phyloP scores from a whole-genome alignment of 2,888 invertebrate species.

The Drosophila nigritarsus region DNA sequence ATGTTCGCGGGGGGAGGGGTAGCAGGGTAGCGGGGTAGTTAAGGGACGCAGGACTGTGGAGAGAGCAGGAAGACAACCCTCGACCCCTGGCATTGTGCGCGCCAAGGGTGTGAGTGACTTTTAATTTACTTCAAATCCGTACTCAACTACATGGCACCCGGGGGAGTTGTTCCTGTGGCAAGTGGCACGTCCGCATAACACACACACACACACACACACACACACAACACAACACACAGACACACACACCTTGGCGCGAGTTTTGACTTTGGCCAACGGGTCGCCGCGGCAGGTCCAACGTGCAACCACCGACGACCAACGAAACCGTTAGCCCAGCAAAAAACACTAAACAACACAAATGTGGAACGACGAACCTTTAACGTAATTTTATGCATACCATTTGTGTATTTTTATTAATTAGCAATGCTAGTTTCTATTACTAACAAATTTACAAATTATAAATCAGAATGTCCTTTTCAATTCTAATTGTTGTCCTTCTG shows the following conservation, averaged over 20 bases:
- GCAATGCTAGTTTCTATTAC: neutral
- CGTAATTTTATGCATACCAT: neutral
- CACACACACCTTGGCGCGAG: conserved; percentile 34
- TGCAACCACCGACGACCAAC: conserved; percentile 34
- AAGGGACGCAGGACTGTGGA: neutral
- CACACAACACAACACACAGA: too few species aligned
- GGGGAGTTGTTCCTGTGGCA: conserved; percentile 75
- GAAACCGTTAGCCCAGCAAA: conserved; percentile 11
- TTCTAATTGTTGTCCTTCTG: neutral
- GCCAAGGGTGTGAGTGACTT: conserved; percentile 82
- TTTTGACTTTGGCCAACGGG: conserved; percentile 56
- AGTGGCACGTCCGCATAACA: conserved; percentile 65
- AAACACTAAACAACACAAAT: conserved; percentile 34
- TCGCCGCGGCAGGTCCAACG: conserved; percentile 14
- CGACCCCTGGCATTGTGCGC: conserved; percentile 10
- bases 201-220: conserved; percentile 18
- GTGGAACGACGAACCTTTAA: neutral
- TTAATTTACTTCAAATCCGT: conserved; percentile 85
- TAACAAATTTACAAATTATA: neutral
- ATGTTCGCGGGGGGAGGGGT: conserved; percentile 1
- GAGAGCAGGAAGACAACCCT: conserved; percentile 27
- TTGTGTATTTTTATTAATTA: neutral
- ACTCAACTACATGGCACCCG: conserved; percentile 76
- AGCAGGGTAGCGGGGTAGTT: neutral
- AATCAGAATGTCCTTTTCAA: neutral